A percentile compares a stretch with the other conserved stretches of the same genome.
phyloP scores from a whole-genome alignment of 2,888 invertebrate genomes.

The Lepeophtheirus nordmannii region DNA sequence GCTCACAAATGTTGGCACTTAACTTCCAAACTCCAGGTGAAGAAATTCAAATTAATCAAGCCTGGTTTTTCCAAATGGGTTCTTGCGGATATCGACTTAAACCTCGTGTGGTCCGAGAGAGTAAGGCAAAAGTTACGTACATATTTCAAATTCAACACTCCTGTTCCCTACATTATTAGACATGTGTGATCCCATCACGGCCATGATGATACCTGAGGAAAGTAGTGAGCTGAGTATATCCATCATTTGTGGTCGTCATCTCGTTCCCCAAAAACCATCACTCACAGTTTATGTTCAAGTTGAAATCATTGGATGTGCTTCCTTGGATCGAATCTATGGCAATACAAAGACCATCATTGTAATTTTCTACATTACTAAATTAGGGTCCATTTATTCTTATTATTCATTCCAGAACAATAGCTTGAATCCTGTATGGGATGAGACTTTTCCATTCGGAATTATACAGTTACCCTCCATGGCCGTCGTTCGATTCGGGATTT shows the following conservation, averaged over 20 bases:
- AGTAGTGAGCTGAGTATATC: not conserved
- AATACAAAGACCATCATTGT: not conserved
- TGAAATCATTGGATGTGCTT: conserved; percentile 18
- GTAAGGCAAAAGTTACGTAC: too few species aligned
- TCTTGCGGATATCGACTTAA: conserved; percentile 46
- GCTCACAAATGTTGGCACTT: conserved; percentile 36
- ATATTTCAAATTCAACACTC: too few species aligned
- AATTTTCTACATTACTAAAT: not conserved
- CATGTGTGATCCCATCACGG: not conserved
- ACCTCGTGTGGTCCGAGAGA: conserved; percentile 32
- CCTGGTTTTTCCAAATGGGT: conserved; percentile 45
- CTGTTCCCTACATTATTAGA: not conserved
- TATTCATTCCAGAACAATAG: not conserved
- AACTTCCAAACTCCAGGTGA: conserved; percentile 45
- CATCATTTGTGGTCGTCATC: not conserved
- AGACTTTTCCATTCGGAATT: conserved; percentile 18
- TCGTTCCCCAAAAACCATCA: not conserved
- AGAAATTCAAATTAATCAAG: conserved; percentile 47
- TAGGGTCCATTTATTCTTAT: too few species aligned
- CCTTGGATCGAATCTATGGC: not conserved
- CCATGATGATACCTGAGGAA: conserved; percentile 4
- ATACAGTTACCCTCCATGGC: conserved; percentile 12
- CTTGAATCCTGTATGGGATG: conserved; percentile 21
- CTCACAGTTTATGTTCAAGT: conserved; percentile 10
- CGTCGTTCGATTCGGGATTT: conserved; percentile 8